phyloP scores from a whole-genome alignment of 1,140 invertebrate species.

The Heliconius nattereri region DNA sequence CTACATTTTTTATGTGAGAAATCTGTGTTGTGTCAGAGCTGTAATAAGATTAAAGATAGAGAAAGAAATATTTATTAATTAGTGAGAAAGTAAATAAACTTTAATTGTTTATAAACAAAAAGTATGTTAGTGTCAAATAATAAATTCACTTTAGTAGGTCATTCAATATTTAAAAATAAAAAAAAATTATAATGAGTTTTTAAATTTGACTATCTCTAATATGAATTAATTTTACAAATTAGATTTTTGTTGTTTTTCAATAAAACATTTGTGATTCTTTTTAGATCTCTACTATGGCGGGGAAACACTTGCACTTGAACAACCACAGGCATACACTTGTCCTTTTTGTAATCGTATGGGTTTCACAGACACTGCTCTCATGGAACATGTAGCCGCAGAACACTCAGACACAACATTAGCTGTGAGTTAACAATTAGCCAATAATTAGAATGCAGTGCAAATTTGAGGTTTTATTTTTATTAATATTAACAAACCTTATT shows the following conservation, averaged over 20 bases:
- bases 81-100: neutral
- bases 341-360: conserved; percentile 98
- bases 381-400: conserved; percentile 95
- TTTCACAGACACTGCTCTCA: conserved; percentile 94
- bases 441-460: too few relatives aligned
- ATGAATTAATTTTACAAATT: too few relatives aligned
- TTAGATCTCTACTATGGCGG: conserved; percentile 97
- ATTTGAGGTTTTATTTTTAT: too few relatives aligned
- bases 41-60: conserved; percentile 18
- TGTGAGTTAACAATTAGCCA: conserved; percentile 84
- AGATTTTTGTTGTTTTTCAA: neutral
- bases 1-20: conserved; percentile 44
- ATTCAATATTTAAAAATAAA: neutral
- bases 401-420: conserved; percentile 92
- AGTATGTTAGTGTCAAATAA: neutral
- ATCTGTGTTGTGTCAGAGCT: conserved; percentile 20
- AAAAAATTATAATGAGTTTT: too few relatives aligned
- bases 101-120: conserved; percentile 6
- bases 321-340: conserved; percentile 97
- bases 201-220: too few relatives aligned
- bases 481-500: too few relatives aligned
- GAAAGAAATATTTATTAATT: conserved; percentile 9
- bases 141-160: neutral
- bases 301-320: conserved; percentile 92
- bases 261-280: conserved; percentile 39